A percentile compares a stretch with the other conserved stretches of the same genome.
These are phyloP conservation scores for Albula goreensis DNA, from an alignment of 2,113 vertebrate genomes.

Conservation along the genomic window DNA sequence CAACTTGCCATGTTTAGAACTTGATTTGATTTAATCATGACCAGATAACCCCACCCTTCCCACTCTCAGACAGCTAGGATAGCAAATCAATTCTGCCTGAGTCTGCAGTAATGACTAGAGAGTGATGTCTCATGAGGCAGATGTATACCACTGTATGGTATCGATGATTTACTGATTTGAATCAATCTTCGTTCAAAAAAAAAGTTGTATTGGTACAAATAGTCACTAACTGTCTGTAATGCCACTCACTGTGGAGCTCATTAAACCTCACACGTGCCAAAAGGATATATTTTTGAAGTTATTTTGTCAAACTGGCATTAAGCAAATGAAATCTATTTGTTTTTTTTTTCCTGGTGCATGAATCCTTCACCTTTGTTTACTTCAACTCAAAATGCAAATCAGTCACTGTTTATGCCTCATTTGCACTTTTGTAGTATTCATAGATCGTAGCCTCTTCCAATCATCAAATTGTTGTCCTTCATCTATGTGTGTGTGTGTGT, in stretches of 20 bases:
- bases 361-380: not conserved
- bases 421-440: not conserved
- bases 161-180: too few relatives aligned
- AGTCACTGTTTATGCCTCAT: not conserved
- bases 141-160: too few relatives aligned
- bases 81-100: slow-evolving; percentile 58
- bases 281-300: too few relatives aligned
- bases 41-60: slow-evolving; percentile 57
- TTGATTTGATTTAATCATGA: slow-evolving; percentile 68
- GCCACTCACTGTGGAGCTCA: too few relatives aligned
- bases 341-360: not conserved
- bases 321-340: not conserved
- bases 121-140: slow-evolving; percentile 37
- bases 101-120: slow-evolving; percentile 54
- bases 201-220: too few relatives aligned
- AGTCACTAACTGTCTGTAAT: too few relatives aligned
- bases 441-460: not conserved
- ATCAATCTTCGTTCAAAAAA: too few relatives aligned
- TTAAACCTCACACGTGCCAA: too few relatives aligned
- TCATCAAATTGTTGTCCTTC: not conserved
- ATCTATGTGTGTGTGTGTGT: not conserved
- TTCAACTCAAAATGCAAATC: not conserved
- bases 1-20: slow-evolving; percentile 60
- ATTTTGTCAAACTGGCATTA: not conserved
- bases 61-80: slow-evolving; percentile 60